Base-by-base conservation (phyloP, 2,888 invertebrate species). In the Anarsia innoxiella region DNA sequence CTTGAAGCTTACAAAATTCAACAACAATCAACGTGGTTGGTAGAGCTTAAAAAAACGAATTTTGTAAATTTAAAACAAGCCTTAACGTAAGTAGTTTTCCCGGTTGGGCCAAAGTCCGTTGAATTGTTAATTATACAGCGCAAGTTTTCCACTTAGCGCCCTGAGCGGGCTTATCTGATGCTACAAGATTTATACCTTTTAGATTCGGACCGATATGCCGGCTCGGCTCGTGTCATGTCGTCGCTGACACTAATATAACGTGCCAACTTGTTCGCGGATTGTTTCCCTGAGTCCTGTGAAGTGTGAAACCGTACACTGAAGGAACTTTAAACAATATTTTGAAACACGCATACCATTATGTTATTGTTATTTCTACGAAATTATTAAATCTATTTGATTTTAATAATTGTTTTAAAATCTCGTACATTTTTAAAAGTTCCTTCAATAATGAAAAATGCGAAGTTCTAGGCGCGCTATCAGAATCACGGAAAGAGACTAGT, bases 51-150 rank as follows among this genome's bases (percentile, higher is more conserved):
- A 44, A 46, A 40, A 34, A 44, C 39, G 15, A 25, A 19, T 39
- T 41, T 51, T 50, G 50, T 47, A 53, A 56, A 55, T 59, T 51
- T 36, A 16, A 52, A 61, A 55, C 51, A 53, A 52, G 46, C 49
- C 49, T 50, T 48, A 57, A 56, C 54, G 31, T 59, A 63, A 70
- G 63, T 75, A 72, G 66, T 65, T 72, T 66, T 54, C 56, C 58
- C 59, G 53, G 59, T 68, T 56, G 53, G 48, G 46, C 54, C 54
- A 56, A 63, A 67, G 59, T 63, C 60, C 50, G 66, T 56, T 78
- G 72, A 78, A 80, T 78, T 74, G 72, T 77, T 78, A 78, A 80
- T 77, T 74, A 68, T 62, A 66, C 56, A 57, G 63, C 68, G 59
- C 67, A 73, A 74, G 70, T 75, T 78, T 71, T 68, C 70, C 71